Percentiles rank a stretch among this genome's conserved stretches.
Conservation (phyloP, 2,888 invertebrate genomes). For the Brassicogethes aeneus region DNA sequence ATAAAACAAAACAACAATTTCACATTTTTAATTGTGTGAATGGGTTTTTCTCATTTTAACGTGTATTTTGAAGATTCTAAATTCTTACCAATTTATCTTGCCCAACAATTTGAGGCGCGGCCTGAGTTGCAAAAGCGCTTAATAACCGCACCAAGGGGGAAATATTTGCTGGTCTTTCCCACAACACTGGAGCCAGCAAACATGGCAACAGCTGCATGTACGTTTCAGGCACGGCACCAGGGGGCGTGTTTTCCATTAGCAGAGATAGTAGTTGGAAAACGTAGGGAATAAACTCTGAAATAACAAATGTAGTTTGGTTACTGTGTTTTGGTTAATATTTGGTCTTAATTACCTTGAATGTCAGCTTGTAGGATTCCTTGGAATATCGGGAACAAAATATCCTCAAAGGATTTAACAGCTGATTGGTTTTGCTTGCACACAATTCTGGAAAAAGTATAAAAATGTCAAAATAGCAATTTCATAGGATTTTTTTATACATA, state of each 20-base stretch:
- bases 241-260: constrained; percentile 61
- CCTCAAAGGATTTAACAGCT: constrained; percentile 83
- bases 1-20: constrained; percentile 15
- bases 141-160: constrained; percentile 88
- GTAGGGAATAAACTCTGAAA: constrained; percentile 92
- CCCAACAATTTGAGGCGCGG: constrained; percentile 56
- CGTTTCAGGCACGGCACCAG: constrained; percentile 59
- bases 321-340: not conserved
- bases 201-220: constrained; percentile 89
- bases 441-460: constrained; percentile 47
- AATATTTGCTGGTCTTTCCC: constrained; percentile 91
- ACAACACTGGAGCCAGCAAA: constrained; percentile 80
- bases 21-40: not conserved
- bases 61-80: not conserved
- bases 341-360: constrained; percentile 58
- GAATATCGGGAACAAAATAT: constrained; percentile 88
- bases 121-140: constrained; percentile 74
- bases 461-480: not conserved
- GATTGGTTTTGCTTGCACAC: constrained; percentile 74
- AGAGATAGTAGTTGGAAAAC: constrained; percentile 95
- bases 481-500: too few species aligned
- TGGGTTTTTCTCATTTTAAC: not conserved
- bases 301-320: constrained; percentile 8
- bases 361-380: constrained; percentile 92
- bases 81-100: constrained; percentile 61